Conservation (phyloP, 2,888 invertebrate genomes). For the Dusona sp. region DNA sequence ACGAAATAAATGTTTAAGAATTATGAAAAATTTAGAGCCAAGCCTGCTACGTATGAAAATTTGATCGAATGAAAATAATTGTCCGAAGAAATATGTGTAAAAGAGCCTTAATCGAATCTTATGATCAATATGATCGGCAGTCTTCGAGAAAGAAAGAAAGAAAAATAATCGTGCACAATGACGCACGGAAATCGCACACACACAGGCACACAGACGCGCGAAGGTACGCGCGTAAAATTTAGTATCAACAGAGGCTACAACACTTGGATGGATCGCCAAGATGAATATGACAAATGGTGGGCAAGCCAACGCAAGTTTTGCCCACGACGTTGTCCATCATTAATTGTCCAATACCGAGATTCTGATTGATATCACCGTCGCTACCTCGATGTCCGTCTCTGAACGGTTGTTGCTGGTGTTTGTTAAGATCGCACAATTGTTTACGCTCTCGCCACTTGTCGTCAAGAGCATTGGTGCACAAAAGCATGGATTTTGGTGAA, state of each 20-base stretch:
- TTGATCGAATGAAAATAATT: not conserved
- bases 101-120: constrained; percentile 19
- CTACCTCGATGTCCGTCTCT: constrained; percentile 76
- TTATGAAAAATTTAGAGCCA: not conserved
- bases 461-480: constrained; percentile 78
- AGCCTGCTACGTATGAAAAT: not conserved
- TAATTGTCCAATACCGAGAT: constrained; percentile 83
- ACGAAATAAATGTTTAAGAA: not conserved
- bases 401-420: constrained; percentile 72
- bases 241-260: constrained; percentile 87
- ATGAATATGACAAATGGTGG: constrained; percentile 86
- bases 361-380: constrained; percentile 86
- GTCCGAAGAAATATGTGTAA: not conserved
- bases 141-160: constrained; percentile 10
- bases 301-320: constrained; percentile 84
- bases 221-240: constrained; percentile 1
- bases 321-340: constrained; percentile 78
- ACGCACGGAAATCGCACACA: constrained; percentile 4
- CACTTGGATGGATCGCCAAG: constrained; percentile 86
- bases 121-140: constrained; percentile 19
- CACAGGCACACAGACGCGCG: constrained; percentile 17
- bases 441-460: constrained; percentile 84
- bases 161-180: not conserved
- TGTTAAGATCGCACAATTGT: constrained; percentile 83
- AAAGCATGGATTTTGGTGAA: constrained; percentile 81